Evolutionary conservation across 1,140 invertebrate species (phyloP), one percentile per base, ranked within the genome.

Genomic region (Hypsibius dujardini): DNA sequence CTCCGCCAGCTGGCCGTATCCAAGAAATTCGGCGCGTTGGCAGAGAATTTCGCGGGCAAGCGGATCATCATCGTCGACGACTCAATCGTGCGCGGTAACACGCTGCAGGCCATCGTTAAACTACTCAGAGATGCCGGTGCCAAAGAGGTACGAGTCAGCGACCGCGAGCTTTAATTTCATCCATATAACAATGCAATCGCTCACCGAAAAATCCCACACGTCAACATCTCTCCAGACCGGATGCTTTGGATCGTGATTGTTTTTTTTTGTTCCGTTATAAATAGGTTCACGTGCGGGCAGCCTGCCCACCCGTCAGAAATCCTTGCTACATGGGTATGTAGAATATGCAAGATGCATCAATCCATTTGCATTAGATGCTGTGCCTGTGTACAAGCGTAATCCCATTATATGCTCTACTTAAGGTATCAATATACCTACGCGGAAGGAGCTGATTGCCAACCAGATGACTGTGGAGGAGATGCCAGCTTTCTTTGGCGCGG

Each of bases 61-160:
- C 84, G 87, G 73, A 77, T 83, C 1, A 88, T 98, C 70, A 83
- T 98, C 0, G 87, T 98, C 69, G 95, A 98, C 78, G 95, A 98
- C 79, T 97, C 93, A 0, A 98, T 98, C 76, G 95, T 98, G 0
- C 80, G 95, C 72, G 95, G 95, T 47, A 98, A 94, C 76, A 98
- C 95, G 0, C 96, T 98, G 79, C 90, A 89, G 7, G 93, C 92
- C 0, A 94, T 98, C 56, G 93, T 98, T 67, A 91, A 91, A 79
- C 80, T 98, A 71, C 79, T 98, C 14, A 84, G 87, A 72, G 90
- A 95, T 78, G 90, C 92, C 3, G 95, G 95, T 1, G 95, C 93
- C 1, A 88, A 85, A 76, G 92, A 97, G 84, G 89, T 90, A 76
- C 7, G 50, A 12, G 50, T 28, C 28, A 28, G 28, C 28, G 28